phyloP scores from a whole-genome alignment of 2,797 vertebrate genomes.

The Stomatorhinus walkeri region DNA sequence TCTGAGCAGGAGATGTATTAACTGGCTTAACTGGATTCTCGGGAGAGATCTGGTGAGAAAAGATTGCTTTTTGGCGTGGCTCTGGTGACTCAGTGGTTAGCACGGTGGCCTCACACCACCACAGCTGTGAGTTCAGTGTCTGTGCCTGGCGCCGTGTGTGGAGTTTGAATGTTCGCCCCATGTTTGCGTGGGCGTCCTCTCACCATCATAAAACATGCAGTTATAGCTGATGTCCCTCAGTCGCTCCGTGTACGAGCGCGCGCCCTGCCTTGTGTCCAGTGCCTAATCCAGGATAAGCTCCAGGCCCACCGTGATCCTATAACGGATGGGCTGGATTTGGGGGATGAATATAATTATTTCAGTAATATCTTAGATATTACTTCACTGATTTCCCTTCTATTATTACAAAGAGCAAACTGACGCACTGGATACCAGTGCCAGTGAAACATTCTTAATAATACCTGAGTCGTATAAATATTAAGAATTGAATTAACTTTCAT shows the following conservation, averaged over 20 bases:
- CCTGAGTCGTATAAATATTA: not conserved
- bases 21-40: not conserved
- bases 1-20: not conserved
- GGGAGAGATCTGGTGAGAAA: not conserved
- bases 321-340: not conserved
- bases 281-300: not conserved
- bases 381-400: not conserved
- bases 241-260: not conserved
- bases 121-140: not conserved
- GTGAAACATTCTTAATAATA: not conserved
- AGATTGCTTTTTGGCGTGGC: not conserved
- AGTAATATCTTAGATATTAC: not conserved
- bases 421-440: not conserved
- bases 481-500: not conserved
- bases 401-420: not conserved
- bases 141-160: not conserved
- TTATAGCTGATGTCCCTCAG: not conserved
- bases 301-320: not conserved
- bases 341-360: not conserved
- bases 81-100: not conserved
- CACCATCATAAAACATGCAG: not conserved
- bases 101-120: not conserved
- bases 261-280: not conserved
- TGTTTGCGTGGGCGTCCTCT: not conserved
- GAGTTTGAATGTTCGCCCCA: not conserved